Conservation (phyloP, 2,113 vertebrate species). For the Gymnobelideus leadbeateri region DNA sequence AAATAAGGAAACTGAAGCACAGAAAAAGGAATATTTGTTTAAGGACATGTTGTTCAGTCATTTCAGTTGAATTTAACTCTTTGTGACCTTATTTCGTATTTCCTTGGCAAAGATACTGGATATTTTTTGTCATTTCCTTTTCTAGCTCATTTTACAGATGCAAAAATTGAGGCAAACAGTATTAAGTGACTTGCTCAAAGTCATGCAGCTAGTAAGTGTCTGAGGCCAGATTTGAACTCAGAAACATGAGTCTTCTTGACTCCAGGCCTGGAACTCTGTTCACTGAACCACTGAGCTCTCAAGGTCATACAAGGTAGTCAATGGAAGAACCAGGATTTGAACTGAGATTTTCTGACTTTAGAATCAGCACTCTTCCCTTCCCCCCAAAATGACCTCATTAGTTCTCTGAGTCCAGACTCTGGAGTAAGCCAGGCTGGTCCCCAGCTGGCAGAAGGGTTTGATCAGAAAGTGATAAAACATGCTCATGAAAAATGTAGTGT, state of each 20-base stretch:
- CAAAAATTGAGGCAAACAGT: background rate
- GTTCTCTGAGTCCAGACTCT: background rate
- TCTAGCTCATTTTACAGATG: background rate
- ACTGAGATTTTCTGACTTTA: background rate
- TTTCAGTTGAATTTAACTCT: no score
- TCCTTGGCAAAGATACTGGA: background rate
- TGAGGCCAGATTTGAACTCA: background rate
- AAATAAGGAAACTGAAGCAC: no score
- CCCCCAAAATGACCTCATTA: background rate
- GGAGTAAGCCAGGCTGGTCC: background rate
- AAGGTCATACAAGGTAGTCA: background rate
- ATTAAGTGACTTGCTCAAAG: background rate
- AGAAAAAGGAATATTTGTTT: no score
- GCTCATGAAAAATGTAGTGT: constrained; percentile 47
- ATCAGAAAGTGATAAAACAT: constrained; percentile 62
- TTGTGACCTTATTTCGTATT: background rate
- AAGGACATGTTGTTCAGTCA: background rate
- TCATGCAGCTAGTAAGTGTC: background rate
- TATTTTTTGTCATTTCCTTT: background rate
- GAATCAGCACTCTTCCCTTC: background rate
- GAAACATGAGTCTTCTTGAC: background rate
- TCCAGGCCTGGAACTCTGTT: background rate
- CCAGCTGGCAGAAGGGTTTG: constrained; percentile 36
- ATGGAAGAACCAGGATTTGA: background rate
- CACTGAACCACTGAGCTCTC: background rate